Percentiles rank a stretch among this genome's conserved stretches.
phyloP scores from a whole-genome alignment of 2,797 vertebrate species.

The Stomatorhinus walkeri region DNA sequence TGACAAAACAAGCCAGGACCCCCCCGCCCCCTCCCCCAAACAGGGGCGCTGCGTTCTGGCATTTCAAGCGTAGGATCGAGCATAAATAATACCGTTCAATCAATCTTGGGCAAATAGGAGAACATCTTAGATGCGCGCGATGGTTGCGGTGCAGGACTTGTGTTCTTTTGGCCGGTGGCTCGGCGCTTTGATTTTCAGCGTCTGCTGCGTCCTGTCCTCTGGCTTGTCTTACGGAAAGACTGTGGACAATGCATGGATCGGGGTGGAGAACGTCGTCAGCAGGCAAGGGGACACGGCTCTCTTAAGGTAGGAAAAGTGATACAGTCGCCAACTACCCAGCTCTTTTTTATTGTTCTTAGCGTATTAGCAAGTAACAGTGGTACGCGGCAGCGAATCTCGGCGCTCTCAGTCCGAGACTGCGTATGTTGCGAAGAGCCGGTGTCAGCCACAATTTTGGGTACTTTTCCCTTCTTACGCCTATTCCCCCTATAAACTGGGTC shows the following conservation, averaged over 20 bases:
- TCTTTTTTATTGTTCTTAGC: background rate
- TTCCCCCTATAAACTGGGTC: slow-evolving; percentile 23
- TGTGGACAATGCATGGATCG: slow-evolving; percentile 78
- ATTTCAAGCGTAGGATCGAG: slow-evolving; percentile 46
- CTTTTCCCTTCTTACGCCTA: slow-evolving; percentile 6
- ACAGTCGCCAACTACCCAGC: background rate
- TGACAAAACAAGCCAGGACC: background rate
- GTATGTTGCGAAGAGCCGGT: background rate
- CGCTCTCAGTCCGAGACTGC: background rate
- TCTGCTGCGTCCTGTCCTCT: slow-evolving; percentile 84
- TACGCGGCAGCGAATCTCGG: background rate
- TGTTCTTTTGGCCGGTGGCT: slow-evolving; percentile 91
- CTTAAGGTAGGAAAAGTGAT: slow-evolving; percentile 72
- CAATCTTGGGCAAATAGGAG: slow-evolving; percentile 45
- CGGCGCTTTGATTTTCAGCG: slow-evolving; percentile 79
- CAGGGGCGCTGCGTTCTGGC: slow-evolving; percentile 45
- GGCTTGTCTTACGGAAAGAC: slow-evolving; percentile 84
- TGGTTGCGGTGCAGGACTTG: slow-evolving; percentile 85
- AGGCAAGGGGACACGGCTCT: slow-evolving; percentile 92
- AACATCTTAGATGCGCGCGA: slow-evolving; percentile 68
- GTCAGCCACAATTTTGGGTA: background rate
- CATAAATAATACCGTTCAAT: slow-evolving; percentile 45
- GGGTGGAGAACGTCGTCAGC: slow-evolving; percentile 83
- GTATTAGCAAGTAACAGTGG: background rate
- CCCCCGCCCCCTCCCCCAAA: slow-evolving; percentile 29